Conservation (phyloP, 2,888 invertebrate species). For the Pachymerium ferrugineum region DNA sequence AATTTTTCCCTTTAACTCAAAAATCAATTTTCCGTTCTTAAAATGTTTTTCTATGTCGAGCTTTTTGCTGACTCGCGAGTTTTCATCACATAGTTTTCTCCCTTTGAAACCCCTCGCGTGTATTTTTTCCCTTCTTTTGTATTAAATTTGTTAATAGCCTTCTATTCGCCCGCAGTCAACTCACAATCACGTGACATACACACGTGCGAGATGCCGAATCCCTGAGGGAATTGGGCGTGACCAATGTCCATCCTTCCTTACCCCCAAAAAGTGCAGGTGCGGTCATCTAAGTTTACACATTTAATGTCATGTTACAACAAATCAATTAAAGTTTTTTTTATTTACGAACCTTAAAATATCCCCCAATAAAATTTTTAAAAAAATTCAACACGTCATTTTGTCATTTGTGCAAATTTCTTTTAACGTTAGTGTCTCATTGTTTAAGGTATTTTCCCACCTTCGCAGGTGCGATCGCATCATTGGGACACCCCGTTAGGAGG, state of each 20-base stretch:
- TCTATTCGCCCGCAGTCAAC: neutral
- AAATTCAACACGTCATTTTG: neutral
- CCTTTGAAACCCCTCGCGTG: too few relatives aligned
- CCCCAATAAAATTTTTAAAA: neutral
- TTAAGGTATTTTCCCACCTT: neutral
- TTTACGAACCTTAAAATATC: too few relatives aligned
- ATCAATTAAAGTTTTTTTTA: too few relatives aligned
- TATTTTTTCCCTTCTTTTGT: neutral
- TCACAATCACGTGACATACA: neutral
- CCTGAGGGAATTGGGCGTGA: neutral
- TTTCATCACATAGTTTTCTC: too few relatives aligned
- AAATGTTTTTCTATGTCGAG: too few relatives aligned
- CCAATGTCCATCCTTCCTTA: neutral
- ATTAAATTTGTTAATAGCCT: neutral
- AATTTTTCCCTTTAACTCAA: too few relatives aligned
- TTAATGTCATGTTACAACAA: too few relatives aligned
- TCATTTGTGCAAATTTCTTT: neutral
- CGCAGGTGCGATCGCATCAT: neutral
- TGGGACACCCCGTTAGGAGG: constrained; percentile 1
- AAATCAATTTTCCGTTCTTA: too few relatives aligned
- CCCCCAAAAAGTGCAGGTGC: neutral
- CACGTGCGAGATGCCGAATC: neutral
- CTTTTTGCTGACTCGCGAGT: too few relatives aligned
- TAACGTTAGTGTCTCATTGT: too few relatives aligned
- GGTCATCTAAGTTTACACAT: neutral